These are phyloP conservation scores for Thecophora atra DNA, from an alignment of 2,888 invertebrate genomes.

Conservation along the genomic window DNA sequence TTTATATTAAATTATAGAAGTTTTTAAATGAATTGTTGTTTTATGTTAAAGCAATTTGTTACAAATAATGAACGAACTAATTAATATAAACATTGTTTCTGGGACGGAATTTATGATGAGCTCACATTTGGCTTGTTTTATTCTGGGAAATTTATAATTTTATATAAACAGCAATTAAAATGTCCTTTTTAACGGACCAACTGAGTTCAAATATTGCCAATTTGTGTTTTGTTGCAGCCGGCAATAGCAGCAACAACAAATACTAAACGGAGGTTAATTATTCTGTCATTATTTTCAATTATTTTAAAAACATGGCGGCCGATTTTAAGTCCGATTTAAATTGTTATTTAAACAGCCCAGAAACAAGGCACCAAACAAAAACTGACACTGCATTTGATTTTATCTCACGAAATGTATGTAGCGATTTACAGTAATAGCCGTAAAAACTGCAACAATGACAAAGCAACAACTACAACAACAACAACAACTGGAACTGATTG, in stretches of 20 bases:
- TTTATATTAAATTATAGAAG: too few species aligned
- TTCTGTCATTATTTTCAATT: constrained; percentile 35
- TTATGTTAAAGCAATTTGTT: neutral
- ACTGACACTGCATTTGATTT: neutral
- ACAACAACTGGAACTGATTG: neutral
- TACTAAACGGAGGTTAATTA: constrained; percentile 32
- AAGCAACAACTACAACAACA: neutral
- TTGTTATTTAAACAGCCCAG: constrained; percentile 20
- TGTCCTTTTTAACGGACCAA: neutral
- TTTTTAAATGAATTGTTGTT: too few species aligned
- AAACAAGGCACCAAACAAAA: constrained; percentile 12
- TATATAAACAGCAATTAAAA: constrained; percentile 1
- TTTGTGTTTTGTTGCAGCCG: constrained; percentile 18
- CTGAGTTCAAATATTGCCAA: neutral
- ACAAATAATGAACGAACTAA: too few species aligned
- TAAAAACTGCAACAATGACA: constrained; percentile 14
- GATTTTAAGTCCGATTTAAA: constrained; percentile 28
- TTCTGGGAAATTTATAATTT: neutral
- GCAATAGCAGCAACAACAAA: neutral
- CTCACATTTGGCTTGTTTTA: too few species aligned
- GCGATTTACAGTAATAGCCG: constrained; percentile 2
- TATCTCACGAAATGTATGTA: neutral
- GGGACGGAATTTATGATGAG: too few species aligned
- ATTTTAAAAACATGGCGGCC: constrained; percentile 1
- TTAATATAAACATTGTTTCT: too few species aligned